Percentiles rank a stretch among this genome's conserved stretches.
phyloP scores from a whole-genome alignment of 2,888 invertebrate genomes.

The Drosophila fungiperda region DNA sequence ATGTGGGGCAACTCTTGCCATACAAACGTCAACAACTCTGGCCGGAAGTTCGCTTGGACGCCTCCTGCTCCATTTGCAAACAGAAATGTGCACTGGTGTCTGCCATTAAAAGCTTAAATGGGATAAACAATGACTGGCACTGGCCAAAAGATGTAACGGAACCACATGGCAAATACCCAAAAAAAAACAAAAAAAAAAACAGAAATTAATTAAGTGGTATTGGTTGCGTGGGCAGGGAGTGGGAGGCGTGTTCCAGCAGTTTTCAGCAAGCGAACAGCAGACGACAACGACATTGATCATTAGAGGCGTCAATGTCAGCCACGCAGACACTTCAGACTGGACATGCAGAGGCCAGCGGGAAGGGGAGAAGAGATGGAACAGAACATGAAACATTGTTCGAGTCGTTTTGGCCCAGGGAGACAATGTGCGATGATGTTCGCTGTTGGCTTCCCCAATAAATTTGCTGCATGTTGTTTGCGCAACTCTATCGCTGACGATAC shows the following conservation, averaged over 20 bases:
- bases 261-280: constrained; percentile 35
- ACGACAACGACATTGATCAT: constrained; percentile 51
- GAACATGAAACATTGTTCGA: constrained; percentile 44
- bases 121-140: constrained; percentile 57
- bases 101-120: constrained; percentile 69
- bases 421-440: constrained; percentile 20
- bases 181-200: constrained; percentile 6
- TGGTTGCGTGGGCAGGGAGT: constrained; percentile 3
- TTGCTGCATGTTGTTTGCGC: constrained; percentile 61
- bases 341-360: not conserved
- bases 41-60: constrained; percentile 61
- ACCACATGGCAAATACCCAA: constrained; percentile 36
- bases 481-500: constrained; percentile 41
- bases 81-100: constrained; percentile 25
- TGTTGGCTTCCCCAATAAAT: constrained; percentile 57
- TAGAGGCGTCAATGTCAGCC: constrained; percentile 70
- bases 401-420: constrained; percentile 36
- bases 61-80: constrained; percentile 38
- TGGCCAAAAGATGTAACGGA: constrained; percentile 41
- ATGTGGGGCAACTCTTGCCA: not conserved
- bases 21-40: constrained; percentile 17
- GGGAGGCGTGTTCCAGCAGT: constrained; percentile 19
- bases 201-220: constrained; percentile 23
- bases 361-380: not conserved
- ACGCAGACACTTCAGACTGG: constrained; percentile 42